Percentiles rank a stretch among this genome's conserved stretches.
phyloP scores from a whole-genome alignment of 2,888 invertebrate genomes.

The Rhimphoctona megacephalus region DNA sequence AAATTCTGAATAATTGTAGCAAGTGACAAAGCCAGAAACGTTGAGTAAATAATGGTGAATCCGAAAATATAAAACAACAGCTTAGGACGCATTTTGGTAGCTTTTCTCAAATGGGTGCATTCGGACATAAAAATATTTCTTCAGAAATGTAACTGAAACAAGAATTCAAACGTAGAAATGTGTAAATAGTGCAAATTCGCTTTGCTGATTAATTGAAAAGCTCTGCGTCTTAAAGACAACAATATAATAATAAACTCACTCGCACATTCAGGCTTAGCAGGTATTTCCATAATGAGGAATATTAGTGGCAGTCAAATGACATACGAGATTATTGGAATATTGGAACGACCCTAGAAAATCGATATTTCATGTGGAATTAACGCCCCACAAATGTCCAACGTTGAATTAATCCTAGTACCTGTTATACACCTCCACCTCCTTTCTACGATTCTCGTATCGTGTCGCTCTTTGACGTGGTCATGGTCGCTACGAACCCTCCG shows the following conservation, averaged over 20 bases:
- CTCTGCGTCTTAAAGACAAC: background rate
- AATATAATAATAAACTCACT: background rate
- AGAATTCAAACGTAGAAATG: background rate
- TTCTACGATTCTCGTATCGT: slow-evolving; percentile 29
- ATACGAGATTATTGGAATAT: slow-evolving; percentile 42
- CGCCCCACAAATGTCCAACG: slow-evolving; percentile 27
- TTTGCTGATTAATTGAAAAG: background rate
- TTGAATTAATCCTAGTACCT: slow-evolving; percentile 51
- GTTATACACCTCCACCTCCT: slow-evolving; percentile 10
- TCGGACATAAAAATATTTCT: background rate
- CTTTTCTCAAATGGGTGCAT: background rate
- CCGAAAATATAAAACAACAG: slow-evolving; percentile 10
- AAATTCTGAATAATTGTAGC: slow-evolving; percentile 42
- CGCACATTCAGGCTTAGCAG: background rate
- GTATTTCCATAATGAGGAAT: slow-evolving; percentile 49
- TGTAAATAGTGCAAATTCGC: background rate
- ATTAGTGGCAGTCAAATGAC: slow-evolving; percentile 52
- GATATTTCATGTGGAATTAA: slow-evolving; percentile 64
- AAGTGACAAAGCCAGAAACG: slow-evolving; percentile 37
- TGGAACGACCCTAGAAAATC: slow-evolving; percentile 50
- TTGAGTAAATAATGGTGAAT: slow-evolving; percentile 39
- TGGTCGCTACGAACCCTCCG: slow-evolving; percentile 27
- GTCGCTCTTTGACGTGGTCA: slow-evolving; percentile 8
- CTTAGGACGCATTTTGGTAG: background rate
- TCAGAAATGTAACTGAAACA: background rate